Conservation (phyloP, 2,888 invertebrate species). For the Coenonympha arcania region DNA sequence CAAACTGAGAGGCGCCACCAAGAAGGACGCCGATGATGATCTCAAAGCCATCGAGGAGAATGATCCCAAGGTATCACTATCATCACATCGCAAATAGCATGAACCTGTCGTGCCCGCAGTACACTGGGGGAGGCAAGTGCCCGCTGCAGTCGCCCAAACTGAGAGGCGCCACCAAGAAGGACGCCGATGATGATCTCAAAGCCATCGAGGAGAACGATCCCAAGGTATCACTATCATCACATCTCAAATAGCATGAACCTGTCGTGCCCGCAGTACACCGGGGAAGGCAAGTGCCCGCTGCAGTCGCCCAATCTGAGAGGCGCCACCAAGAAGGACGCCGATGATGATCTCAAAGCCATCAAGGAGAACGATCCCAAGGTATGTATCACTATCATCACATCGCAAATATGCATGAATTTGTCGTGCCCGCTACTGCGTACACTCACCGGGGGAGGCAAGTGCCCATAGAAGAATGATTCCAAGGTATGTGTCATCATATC, state of each 20-base stretch:
- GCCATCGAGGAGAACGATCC: slow-evolving; percentile 19
- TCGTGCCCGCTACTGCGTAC: slow-evolving; percentile 48
- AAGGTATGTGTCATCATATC: too few relatives aligned
- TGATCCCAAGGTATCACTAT: slow-evolving; percentile 7
- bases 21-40: slow-evolving; percentile 29
- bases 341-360: slow-evolving; percentile 28
- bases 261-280: slow-evolving; percentile 45
- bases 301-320: slow-evolving; percentile 33
- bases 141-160: slow-evolving; percentile 34
- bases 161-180: slow-evolving; percentile 32
- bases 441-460: slow-evolving; percentile 36
- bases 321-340: slow-evolving; percentile 30
- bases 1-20: slow-evolving; percentile 35
- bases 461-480: slow-evolving; percentile 28
- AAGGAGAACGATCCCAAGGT: slow-evolving; percentile 15
- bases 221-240: too few relatives aligned
- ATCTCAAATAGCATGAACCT: slow-evolving; percentile 56
- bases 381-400: too few relatives aligned
- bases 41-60: slow-evolving; percentile 23
- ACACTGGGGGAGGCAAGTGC: slow-evolving; percentile 36
- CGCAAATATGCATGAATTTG: slow-evolving; percentile 54
- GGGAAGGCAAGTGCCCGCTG: slow-evolving; percentile 35
- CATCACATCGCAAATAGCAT: slow-evolving; percentile 55
- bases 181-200: slow-evolving; percentile 29
- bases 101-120: slow-evolving; percentile 50